phyloP scores from a whole-genome alignment of 2,113 vertebrate genomes.

The Gambusia holbrooki region DNA sequence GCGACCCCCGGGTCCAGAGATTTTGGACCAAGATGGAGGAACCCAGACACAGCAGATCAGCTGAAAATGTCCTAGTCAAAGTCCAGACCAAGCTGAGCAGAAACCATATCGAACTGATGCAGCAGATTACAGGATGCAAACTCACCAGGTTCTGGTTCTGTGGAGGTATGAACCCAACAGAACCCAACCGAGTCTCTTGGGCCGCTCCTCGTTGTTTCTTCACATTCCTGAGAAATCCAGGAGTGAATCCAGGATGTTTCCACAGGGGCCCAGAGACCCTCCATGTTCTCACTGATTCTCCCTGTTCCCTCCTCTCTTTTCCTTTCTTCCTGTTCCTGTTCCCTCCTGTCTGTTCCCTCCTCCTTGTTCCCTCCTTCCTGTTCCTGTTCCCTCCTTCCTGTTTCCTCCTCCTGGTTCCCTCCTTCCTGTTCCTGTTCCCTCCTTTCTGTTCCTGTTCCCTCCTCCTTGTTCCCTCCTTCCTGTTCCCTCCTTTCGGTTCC shows the following conservation, averaged over 20 bases:
- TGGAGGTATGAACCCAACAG: too few relatives aligned
- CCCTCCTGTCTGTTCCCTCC: slow-evolving; percentile 7
- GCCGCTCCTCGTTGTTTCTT: too few relatives aligned
- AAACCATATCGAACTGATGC: too few relatives aligned
- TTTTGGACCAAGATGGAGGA: too few relatives aligned
- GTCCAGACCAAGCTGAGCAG: neutral
- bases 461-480: slow-evolving; percentile 1
- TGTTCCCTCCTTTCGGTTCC: slow-evolving; percentile 1
- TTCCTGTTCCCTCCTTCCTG: slow-evolving; percentile 21
- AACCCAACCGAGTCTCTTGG: neutral
- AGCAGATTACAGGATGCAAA: too few relatives aligned
- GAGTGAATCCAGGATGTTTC: too few relatives aligned
- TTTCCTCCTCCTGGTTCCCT: neutral
- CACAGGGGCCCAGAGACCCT: too few relatives aligned
- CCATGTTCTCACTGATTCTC: neutral
- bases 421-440: slow-evolving; percentile 18
- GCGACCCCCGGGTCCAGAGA: too few relatives aligned
- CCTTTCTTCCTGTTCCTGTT: slow-evolving; percentile 19
- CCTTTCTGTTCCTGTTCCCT: slow-evolving; percentile 17
- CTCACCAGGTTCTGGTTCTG: too few relatives aligned
- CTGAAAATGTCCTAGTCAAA: neutral
- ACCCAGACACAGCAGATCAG: neutral
- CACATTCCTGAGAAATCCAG: neutral
- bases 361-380: slow-evolving; percentile 6
- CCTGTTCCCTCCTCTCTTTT: slow-evolving; percentile 16